A percentile compares a stretch with the other conserved stretches of the same genome.
These are phyloP conservation scores for Sphaeridia pumilis DNA, from an alignment of 2,888 invertebrate genomes.

Conservation along the genomic window DNA sequence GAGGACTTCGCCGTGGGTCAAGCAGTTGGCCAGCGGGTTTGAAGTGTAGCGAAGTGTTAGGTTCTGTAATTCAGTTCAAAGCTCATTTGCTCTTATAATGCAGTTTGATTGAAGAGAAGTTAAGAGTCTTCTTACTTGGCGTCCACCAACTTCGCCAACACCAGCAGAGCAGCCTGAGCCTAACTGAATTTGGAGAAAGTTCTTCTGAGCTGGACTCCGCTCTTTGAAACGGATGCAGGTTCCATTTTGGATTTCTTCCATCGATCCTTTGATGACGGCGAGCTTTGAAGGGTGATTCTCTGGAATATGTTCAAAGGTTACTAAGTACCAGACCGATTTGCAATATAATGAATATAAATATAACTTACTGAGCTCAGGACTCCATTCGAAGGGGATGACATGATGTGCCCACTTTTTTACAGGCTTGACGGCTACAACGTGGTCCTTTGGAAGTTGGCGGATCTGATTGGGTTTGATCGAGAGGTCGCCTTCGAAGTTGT, in stretches of 20 bases:
- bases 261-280: not conserved
- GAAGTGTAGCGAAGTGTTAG: not conserved
- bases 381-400: not conserved
- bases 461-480: not conserved
- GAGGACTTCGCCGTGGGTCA: not conserved
- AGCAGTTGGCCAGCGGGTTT: not conserved
- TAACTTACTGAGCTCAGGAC: not conserved
- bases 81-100: not conserved
- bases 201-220: not conserved
- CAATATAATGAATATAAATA: not conserved
- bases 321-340: not conserved
- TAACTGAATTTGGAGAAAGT: not conserved
- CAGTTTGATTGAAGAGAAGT: not conserved
- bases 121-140: too few species aligned
- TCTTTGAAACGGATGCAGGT: not conserved
- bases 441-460: not conserved
- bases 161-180: not conserved
- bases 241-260: not conserved
- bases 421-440: not conserved
- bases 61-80: not conserved
- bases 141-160: not conserved
- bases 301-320: too few species aligned
- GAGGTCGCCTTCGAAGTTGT: not conserved
- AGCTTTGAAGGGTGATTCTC: not conserved
- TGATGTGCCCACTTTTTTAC: not conserved